Conservation (phyloP, 2,888 invertebrate species). For the Chouioia cunea region DNA sequence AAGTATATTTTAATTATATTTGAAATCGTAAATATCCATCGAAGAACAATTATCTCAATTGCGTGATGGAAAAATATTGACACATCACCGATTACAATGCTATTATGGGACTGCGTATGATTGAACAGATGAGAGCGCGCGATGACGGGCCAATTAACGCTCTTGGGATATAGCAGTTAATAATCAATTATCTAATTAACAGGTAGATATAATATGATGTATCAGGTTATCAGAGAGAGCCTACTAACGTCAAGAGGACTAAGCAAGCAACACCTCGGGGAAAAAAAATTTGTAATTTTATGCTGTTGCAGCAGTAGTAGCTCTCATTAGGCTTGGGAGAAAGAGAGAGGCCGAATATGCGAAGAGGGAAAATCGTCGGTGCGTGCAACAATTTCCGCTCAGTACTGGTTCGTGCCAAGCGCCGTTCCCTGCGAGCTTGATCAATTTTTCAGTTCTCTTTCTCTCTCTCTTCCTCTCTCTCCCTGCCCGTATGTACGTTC, state of each 20-base stretch:
- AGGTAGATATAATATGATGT: too few species aligned
- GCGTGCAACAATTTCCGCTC: constrained; percentile 46
- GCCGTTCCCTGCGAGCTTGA: constrained; percentile 45
- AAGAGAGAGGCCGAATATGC: not conserved
- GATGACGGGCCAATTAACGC: constrained; percentile 28
- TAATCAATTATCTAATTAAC: constrained; percentile 41
- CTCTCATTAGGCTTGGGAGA: constrained; percentile 17
- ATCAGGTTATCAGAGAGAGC: constrained; percentile 17
- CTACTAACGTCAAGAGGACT: constrained; percentile 26
- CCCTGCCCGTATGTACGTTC: not conserved
- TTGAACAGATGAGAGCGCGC: not conserved
- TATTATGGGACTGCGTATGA: not conserved
- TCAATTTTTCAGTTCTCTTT: constrained; percentile 47
- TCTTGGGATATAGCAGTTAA: constrained; percentile 24
- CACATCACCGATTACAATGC: constrained; percentile 28
- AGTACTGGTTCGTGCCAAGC: constrained; percentile 45
- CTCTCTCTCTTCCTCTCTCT: not conserved
- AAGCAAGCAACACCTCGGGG: constrained; percentile 1
- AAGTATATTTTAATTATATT: too few species aligned
- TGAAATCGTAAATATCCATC: too few species aligned
- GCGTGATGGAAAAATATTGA: too few species aligned
- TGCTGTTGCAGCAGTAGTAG: too few species aligned
- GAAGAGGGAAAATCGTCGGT: constrained; percentile 42
- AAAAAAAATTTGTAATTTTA: constrained; percentile 1
- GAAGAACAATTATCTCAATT: constrained; percentile 18